Conservation (phyloP, 2,888 invertebrate species). For the Kuschelorhynchus macadamiae region DNA sequence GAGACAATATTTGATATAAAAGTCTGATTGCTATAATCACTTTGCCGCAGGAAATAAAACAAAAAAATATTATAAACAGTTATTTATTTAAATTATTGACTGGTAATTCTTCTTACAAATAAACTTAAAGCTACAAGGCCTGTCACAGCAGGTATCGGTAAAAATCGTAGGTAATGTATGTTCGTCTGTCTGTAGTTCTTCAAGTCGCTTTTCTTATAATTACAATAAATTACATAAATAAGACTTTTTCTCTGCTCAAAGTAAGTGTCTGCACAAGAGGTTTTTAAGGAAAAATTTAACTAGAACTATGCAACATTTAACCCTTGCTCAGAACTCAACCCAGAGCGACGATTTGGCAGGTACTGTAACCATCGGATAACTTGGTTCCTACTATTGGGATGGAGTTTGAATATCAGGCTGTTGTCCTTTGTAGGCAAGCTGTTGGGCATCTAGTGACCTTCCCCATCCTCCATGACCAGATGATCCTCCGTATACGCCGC, state of each 20-base stretch:
- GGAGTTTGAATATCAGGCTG: constrained; percentile 68
- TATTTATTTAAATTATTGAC: constrained; percentile 57
- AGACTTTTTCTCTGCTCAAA: not conserved
- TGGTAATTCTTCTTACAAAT: constrained; percentile 63
- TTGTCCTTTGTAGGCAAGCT: constrained; percentile 85
- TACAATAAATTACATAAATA: constrained; percentile 55
- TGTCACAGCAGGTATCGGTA: constrained; percentile 53
- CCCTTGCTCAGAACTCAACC: constrained; percentile 51
- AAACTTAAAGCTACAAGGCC: constrained; percentile 58
- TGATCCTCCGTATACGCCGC: constrained; percentile 70
- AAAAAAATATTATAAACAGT: not conserved
- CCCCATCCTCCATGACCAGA: constrained; percentile 83
- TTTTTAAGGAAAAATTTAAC: constrained; percentile 15
- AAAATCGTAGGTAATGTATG: constrained; percentile 59
- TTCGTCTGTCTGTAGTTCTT: constrained; percentile 59
- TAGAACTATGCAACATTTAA: constrained; percentile 51
- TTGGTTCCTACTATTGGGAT: constrained; percentile 28
- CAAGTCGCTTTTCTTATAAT: constrained; percentile 33
- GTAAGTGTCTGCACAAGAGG: constrained; percentile 15
- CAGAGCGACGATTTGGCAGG: constrained; percentile 63
- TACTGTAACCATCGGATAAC: constrained; percentile 58
- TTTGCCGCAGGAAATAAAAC: constrained; percentile 15
- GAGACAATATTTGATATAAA: too few relatives aligned
- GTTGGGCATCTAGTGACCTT: constrained; percentile 81
- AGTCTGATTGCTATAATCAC: not conserved